Base-by-base conservation (phyloP, 2,113 vertebrate species). In the Paedocypris sp. region DNA sequence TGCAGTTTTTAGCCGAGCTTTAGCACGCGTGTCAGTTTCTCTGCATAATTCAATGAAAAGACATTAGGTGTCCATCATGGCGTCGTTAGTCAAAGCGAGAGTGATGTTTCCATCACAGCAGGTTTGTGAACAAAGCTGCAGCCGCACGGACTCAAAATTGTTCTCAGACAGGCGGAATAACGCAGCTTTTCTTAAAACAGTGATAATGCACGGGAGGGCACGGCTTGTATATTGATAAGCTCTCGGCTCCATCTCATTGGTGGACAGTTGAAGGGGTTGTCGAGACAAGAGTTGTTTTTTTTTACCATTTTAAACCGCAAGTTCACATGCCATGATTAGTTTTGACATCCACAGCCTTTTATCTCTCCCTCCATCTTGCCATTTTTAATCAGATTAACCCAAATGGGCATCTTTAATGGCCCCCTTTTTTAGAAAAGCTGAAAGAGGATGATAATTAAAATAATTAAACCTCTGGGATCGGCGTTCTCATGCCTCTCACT, bases 391-490 rank as follows among this genome's bases (percentile, higher is more conserved):
- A 85, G 79, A 84, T 88, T 87, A 88, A 87, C 86, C 86, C 89
- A 88, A 88, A 85, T 83, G 84, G 85, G 85, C 76, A 81, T 84
- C 85, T 89, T 88, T 90, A 89, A 91, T 89, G 84, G 80, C 73
- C 77, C 80, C 74, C 77, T 80, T 81, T 67, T 83, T 76, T 79
- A 81, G 69, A 75, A 77, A 81, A 80, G 73, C 81, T 87, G 87
- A 88, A 89, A 88, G 81, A 87, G 75, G 83, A 83, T 84, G 85
- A 85, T 91, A 90, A 92, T 92, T 88, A 91, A 88, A 83, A 82
- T 91, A 90, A 93, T 88, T 91, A 93, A 91, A 86, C 88, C 90
- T 81, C 81, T 78, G 86, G 90, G 91, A 88, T 71, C 67, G 53
- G 73, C 61, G 73, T 66, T 65, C 49, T 71, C 67, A 3, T 70